These are phyloP conservation scores for Pygoscelis adeliae DNA, from an alignment of 2,113 vertebrate species.

Conservation along the genomic window DNA sequence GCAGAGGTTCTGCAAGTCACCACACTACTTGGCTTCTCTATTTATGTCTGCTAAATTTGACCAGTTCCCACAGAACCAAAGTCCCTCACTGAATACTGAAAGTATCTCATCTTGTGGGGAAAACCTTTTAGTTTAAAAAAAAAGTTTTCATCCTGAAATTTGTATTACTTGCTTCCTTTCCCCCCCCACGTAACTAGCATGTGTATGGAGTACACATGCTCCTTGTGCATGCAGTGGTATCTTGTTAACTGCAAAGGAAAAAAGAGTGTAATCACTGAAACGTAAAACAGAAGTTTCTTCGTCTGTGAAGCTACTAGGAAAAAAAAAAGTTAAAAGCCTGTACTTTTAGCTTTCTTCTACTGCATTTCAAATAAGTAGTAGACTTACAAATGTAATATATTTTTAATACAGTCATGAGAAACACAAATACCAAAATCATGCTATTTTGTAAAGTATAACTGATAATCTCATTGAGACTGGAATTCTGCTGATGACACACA, in stretches of 20 bases:
- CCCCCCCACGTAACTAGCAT: not conserved
- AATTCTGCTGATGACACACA: not conserved
- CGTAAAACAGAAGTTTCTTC: not conserved
- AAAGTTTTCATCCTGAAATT: not conserved
- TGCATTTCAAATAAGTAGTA: not conserved
- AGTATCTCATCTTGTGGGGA: not conserved
- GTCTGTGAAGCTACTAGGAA: not conserved
- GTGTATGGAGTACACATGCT: not conserved
- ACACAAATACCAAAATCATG: not conserved
- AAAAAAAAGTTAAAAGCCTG: not conserved
- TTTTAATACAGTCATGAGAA: not conserved
- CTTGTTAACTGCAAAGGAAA: not conserved
- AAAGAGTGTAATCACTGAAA: not conserved
- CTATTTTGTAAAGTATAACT: not conserved
- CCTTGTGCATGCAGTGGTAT: not conserved
- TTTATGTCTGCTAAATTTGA: conserved; percentile 35
- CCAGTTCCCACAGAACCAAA: conserved; percentile 1
- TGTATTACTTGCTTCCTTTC: not conserved
- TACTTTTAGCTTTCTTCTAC: not conserved
- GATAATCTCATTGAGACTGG: not conserved
- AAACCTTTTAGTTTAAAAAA: not conserved
- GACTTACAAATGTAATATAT: not conserved
- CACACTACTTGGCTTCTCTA: not conserved
- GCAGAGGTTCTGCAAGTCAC: not conserved
- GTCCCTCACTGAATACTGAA: not conserved